phyloP scores from a whole-genome alignment of 1,140 invertebrate genomes.

The Drosophila mayri region DNA sequence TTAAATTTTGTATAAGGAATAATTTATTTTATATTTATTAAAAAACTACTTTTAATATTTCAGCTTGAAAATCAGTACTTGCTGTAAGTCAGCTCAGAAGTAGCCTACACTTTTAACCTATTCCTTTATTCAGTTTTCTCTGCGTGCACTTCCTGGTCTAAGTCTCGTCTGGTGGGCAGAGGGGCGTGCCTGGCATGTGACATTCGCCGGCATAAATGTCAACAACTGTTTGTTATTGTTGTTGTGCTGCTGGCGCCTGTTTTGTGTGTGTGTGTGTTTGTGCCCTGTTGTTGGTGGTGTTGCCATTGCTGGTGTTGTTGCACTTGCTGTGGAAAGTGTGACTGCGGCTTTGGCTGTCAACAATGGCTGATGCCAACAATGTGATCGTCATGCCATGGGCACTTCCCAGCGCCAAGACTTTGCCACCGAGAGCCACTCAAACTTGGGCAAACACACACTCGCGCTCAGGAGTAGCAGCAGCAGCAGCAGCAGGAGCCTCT shows the following conservation, averaged over 20 bases:
- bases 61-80: not conserved
- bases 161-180: constrained; percentile 46
- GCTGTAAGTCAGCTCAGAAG: not conserved
- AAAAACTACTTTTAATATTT: not conserved
- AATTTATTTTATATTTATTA: not conserved
- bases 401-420: constrained; percentile 61
- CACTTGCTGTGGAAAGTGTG: constrained; percentile 52
- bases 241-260: constrained; percentile 30
- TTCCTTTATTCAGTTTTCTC: not conserved
- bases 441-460: constrained; percentile 36
- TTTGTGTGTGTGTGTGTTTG: constrained; percentile 25
- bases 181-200: constrained; percentile 65
- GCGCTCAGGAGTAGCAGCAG: not conserved
- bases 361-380: constrained; percentile 73
- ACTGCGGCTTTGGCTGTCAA: constrained; percentile 75
- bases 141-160: constrained; percentile 6
- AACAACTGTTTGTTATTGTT: constrained; percentile 66
- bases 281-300: constrained; percentile 30
- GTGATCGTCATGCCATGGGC: constrained; percentile 61
- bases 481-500: not conserved
- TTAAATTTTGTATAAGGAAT: not conserved
- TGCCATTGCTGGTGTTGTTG: constrained; percentile 25
- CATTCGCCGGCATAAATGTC: constrained; percentile 79
- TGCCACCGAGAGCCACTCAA: constrained; percentile 68
- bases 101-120: not conserved